Evolutionary conservation across 2,797 vertebrate genomes (phyloP).

Genomic region (Chrysolophus pictus): DNA sequence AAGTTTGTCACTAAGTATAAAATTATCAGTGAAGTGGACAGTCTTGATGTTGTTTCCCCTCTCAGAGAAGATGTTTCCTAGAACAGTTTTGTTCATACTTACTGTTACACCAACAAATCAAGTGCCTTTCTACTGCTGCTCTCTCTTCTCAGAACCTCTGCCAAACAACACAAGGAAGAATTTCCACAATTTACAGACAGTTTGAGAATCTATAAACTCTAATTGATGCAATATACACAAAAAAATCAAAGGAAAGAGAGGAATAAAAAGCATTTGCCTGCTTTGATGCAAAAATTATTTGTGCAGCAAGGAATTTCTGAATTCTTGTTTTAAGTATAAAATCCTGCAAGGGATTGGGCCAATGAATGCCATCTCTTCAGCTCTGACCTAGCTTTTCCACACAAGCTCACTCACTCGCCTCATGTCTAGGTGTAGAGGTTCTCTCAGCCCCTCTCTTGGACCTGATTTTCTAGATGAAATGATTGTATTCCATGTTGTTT

Average conservation of each 20-base stretch:
- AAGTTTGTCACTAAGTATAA: neutral
- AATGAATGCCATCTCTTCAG: neutral
- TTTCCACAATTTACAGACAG: neutral
- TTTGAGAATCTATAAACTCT: neutral
- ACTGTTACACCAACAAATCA: neutral
- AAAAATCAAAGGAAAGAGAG: neutral
- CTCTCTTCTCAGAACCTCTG: conserved; percentile 26
- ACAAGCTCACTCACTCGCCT: neutral
- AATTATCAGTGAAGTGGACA: neutral
- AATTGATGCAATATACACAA: neutral
- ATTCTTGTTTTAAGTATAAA: neutral
- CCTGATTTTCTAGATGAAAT: neutral
- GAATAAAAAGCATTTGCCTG: neutral
- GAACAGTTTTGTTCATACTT: neutral
- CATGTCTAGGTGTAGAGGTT: neutral
- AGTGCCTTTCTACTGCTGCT: neutral
- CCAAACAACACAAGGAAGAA: neutral
- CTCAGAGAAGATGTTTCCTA: neutral
- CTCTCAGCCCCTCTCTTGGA: neutral
- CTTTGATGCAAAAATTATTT: conserved; percentile 8
- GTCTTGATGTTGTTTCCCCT: neutral
- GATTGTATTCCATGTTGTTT: neutral
- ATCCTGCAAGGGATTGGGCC: neutral
- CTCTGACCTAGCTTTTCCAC: neutral
- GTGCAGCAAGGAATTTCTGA: neutral